Evolutionary conservation across 2,113 vertebrate genomes (phyloP).

Genomic region (Scomber japonicus): DNA sequence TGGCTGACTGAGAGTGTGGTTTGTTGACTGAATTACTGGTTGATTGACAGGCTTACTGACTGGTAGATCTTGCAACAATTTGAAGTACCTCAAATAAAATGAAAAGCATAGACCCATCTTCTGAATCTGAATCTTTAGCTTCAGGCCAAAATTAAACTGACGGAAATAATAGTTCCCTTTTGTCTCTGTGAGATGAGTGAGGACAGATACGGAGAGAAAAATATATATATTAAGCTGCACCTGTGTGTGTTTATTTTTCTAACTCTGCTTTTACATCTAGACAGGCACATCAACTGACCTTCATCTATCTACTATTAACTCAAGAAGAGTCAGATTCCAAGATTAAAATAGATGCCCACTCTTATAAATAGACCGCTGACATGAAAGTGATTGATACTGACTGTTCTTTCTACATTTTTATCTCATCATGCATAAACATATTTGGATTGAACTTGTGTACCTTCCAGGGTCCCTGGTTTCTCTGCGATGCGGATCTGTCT

Average conservation of each 20-base stretch:
- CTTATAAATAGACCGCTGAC: background rate
- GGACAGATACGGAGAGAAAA: background rate
- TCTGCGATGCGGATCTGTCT: constrained; percentile 96
- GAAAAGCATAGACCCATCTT: too few species aligned
- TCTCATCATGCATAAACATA: background rate
- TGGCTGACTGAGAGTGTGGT: background rate
- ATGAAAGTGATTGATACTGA: background rate
- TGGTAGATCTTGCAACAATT: too few species aligned
- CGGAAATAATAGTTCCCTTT: background rate
- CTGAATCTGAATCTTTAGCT: too few species aligned
- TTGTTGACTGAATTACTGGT: background rate
- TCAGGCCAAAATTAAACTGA: background rate
- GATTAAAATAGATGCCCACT: background rate
- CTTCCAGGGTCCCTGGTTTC: constrained; percentile 91
- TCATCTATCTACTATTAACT: background rate
- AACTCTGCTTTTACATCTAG: background rate
- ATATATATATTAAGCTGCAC: background rate
- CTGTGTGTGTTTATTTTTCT: constrained; percentile 17
- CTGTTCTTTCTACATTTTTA: background rate
- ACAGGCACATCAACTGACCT: background rate
- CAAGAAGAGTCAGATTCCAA: constrained; percentile 4
- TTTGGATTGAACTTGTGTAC: constrained; percentile 76
- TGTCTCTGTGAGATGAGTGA: background rate
- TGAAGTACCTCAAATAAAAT: too few species aligned
- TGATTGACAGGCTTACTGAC: too few species aligned